Evolutionary conservation across 2,888 invertebrate species (phyloP).

Genomic region (Hydropsyche betteni): DNA sequence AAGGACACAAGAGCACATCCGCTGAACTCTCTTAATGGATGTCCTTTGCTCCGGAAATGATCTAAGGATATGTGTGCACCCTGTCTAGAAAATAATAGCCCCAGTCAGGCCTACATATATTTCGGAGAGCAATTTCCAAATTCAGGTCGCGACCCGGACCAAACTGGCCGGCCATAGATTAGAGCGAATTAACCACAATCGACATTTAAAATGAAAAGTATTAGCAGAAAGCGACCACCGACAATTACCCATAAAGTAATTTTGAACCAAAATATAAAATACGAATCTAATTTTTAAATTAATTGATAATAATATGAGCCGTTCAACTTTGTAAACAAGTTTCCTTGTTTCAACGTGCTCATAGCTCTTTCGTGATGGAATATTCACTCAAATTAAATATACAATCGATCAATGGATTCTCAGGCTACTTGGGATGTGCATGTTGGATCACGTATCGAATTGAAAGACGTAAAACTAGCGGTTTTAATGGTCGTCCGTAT

Average conservation of each 20-base stretch:
- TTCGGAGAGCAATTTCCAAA: not conserved
- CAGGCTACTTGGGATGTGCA: not conserved
- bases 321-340: too few species aligned
- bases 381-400: not conserved
- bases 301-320: too few species aligned
- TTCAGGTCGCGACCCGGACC: too few species aligned
- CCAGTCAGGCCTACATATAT: not conserved
- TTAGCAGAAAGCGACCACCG: too few species aligned
- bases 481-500: conserved; percentile 35
- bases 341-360: too few species aligned
- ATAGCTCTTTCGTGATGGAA: not conserved
- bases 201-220: not conserved
- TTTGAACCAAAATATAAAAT: too few species aligned
- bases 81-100: conserved; percentile 16
- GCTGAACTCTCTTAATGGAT: conserved; percentile 27
- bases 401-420: not conserved
- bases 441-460: conserved; percentile 45
- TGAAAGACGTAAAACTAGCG: conserved; percentile 43
- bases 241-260: too few species aligned
- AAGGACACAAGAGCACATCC: not conserved
- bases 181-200: not conserved
- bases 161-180: not conserved
- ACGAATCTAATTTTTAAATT: too few species aligned
- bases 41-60: conserved; percentile 20
- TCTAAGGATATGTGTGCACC: conserved; percentile 28